Base-by-base conservation (phyloP, 2,888 invertebrate species). In the Galerucella nymphaeae region DNA sequence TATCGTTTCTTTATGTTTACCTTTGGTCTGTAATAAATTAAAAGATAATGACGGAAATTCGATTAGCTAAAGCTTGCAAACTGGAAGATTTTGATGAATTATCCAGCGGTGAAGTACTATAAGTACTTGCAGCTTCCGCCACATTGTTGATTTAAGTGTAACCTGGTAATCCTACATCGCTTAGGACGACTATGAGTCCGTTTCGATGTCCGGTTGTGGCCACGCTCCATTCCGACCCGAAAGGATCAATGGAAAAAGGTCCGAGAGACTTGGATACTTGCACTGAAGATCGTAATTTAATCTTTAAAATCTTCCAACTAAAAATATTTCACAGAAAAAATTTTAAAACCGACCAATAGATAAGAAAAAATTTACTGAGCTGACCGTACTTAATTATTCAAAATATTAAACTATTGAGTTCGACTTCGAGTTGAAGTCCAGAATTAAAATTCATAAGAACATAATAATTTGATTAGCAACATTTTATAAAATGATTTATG, bases 191-290 rank as follows among this genome's bases (percentile, higher is more conserved):
- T 78, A 80, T 77, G 79, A 72, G 78, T 77, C 76, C 78, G 76
- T 81, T 80, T 78, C 74, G 76, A 78, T 79, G 79, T 81, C 82
- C 81, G 79, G 79, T 76, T 77, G 80, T 72, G 78, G 78, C 71
- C 77, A 75, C 77, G 78, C 77, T 79, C 77, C 77, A 77, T 80
- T 81, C 79, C 80, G 79, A 80, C 76, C 75, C 72, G 75, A 74
- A 69, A 76, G 67, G 45, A 67, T 48, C 48, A 2, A 30, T 30
- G 59, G 23, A 58, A 59, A 59, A 67, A 13, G 69, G 70, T 72
- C 69, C 67, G 64, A 67, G 64, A 67, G 73, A 70, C 38, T 41
- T 70, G 66, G 65, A 66, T 65, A 71, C 62, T 71, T 75, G 69
- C 71, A 70, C 50, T 50, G 66, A 62, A 61, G 4, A 41, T 66